Evolutionary conservation across 2,888 invertebrate species (phyloP), one percentile per base, ranked within the genome.

Genomic region (Parascotia fuliginaria): DNA sequence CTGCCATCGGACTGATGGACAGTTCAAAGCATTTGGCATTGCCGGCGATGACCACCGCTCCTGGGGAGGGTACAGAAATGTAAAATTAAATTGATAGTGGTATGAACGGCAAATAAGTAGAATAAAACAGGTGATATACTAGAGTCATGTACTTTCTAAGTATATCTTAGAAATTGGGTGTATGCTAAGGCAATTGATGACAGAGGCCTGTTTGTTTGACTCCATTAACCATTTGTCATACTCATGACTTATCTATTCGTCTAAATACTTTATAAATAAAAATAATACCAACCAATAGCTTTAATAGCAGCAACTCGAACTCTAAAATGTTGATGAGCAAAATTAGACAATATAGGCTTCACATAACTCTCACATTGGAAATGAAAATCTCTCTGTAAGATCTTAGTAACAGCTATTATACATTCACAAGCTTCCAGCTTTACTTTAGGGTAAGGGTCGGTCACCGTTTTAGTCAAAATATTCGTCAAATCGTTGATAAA

Each of bases 291-390:
- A 93, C 96, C 96, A 57, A 97, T 93, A 34, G 97, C 95, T 77
- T 93, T 93, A 9, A 98, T 89, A 11, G 96, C 95, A 31, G 95
- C 93, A 9, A 95, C 94, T 50, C 98, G 92, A 32, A 97, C 95
- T 84, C 94, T 95, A 50, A 95, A 96, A 81, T 98, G 97, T 73
- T 97, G 97, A 82, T 98, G 98, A 19, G 93, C 89, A 67, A 97
- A 94, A 74, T 96, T 95, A 2, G 91, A 85, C 32, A 97, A 81
- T 0, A 98, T 89, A 0, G 97, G 96, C 65, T 95, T 94, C 0
- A 96, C 93, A 56, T 97, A 92, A 29, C 87, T 93, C 68, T 97
- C 96, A 0, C 96, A 95, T 65, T 95, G 95, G 55, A 94, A 91
- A 71, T 96, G 96, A 79, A 98, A 96, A 72, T 96, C 94, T 51